Conservation (phyloP, 2,797 vertebrate genomes). For the Silurus aristotelis region DNA sequence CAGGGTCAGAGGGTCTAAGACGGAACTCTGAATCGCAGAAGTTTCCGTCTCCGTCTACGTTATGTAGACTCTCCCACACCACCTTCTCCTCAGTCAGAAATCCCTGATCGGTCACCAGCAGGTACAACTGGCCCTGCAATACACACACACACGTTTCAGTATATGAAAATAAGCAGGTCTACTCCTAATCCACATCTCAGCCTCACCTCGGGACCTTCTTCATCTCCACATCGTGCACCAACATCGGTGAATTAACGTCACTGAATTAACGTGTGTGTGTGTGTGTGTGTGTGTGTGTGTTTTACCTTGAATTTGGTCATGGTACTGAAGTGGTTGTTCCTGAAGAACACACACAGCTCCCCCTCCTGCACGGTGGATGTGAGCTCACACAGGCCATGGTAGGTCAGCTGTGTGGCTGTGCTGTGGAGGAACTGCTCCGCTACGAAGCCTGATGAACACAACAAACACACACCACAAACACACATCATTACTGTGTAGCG, state of each 20-base stretch:
- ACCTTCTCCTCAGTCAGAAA: conserved; percentile 98
- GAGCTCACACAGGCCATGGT: conserved; percentile 95
- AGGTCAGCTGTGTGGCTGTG: conserved; percentile 96
- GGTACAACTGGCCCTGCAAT: conserved; percentile 90
- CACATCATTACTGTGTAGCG: not conserved
- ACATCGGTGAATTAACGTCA: too few species aligned
- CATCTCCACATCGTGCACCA: too few species aligned
- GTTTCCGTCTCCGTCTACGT: conserved; percentile 95
- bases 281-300: not conserved
- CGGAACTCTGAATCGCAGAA: conserved; percentile 97
- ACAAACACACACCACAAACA: not conserved
- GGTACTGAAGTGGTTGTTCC: conserved; percentile 99
- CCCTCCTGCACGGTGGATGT: conserved; percentile 96
- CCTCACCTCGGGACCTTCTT: too few species aligned
- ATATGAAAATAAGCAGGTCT: not conserved
- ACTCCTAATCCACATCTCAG: too few species aligned
- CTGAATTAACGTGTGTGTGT: too few species aligned
- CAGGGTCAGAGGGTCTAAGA: conserved; percentile 92
- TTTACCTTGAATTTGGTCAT: conserved; percentile 98
- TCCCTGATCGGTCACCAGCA: conserved; percentile 96
- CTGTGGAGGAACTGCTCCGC: conserved; percentile 96
- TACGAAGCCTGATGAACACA: conserved; percentile 82
- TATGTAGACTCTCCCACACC: conserved; percentile 98
- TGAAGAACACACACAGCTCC: conserved; percentile 98
- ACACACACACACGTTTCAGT: not conserved